Conservation (phyloP, 2,113 vertebrate genomes). For the Phainopepla nitens region DNA sequence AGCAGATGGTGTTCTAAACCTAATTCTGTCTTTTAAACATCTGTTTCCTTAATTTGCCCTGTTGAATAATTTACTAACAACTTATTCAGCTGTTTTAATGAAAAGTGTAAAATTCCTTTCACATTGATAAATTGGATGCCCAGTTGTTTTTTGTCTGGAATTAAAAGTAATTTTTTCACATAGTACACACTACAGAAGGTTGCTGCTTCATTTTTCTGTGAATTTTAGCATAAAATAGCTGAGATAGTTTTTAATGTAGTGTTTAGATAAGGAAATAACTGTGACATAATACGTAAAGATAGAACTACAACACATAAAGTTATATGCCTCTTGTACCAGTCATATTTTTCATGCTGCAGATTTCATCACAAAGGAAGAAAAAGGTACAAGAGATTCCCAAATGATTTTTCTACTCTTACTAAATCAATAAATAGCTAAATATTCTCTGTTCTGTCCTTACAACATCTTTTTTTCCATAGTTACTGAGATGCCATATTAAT, state of each 20-base stretch:
- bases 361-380: too few relatives aligned
- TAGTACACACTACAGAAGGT: background rate
- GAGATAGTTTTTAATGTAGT: background rate
- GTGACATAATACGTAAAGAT: background rate
- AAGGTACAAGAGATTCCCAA: background rate
- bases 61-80: background rate
- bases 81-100: background rate
- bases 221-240: background rate
- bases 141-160: background rate
- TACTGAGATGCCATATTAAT: background rate
- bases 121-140: background rate
- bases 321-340: background rate
- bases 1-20: background rate
- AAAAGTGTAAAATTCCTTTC: background rate
- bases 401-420: background rate
- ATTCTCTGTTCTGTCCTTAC: rapidly evolving
- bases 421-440: background rate
- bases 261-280: background rate
- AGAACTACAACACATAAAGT: background rate
- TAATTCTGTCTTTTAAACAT: background rate
- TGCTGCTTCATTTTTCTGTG: background rate
- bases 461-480: background rate
- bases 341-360: background rate
- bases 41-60: background rate
- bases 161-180: background rate